Percentiles rank a stretch among this genome's conserved stretches.
Conservation (phyloP, 2,888 invertebrate species). For the Sclerodermus sp. region DNA sequence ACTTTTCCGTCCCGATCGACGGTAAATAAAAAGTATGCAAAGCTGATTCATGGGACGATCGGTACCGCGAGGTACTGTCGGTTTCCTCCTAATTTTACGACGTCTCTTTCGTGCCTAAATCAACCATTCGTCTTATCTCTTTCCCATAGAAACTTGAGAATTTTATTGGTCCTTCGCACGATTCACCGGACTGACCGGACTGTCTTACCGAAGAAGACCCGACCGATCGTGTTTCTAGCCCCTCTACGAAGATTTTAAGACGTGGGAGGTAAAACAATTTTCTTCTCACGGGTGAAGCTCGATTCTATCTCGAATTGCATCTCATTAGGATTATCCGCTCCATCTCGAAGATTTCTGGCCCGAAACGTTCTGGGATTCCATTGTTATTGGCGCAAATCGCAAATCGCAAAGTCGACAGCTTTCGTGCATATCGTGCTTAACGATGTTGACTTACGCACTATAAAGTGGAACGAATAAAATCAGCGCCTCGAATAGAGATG, state of each 20-base stretch:
- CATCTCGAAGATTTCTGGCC: too few relatives aligned
- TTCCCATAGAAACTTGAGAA: conserved; percentile 3
- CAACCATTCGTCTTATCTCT: conserved; percentile 10
- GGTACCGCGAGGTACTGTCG: conserved; percentile 24
- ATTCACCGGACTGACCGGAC: not conserved
- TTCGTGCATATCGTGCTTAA: too few relatives aligned
- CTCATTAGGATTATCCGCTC: too few relatives aligned
- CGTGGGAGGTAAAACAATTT: too few relatives aligned
- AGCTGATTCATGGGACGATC: conserved; percentile 17
- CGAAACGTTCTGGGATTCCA: too few relatives aligned
- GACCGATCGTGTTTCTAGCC: conserved; percentile 2
- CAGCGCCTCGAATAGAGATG: too few relatives aligned
- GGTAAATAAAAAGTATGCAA: conserved; percentile 24
- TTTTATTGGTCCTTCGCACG: conserved; percentile 15
- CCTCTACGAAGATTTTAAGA: not conserved
- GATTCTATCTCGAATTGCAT: too few relatives aligned
- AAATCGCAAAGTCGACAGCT: too few relatives aligned
- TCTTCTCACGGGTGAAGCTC: too few relatives aligned
- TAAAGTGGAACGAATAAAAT: too few relatives aligned
- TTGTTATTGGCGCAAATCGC: too few relatives aligned
- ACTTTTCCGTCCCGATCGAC: not conserved
- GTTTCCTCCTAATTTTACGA: conserved; percentile 28
- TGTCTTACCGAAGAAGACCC: conserved; percentile 14
- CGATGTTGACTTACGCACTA: too few relatives aligned
- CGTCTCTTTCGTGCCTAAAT: conserved; percentile 14